A percentile compares a stretch with the other conserved stretches of the same genome.
These are phyloP conservation scores for Valencia hispanica DNA, from an alignment of 2,797 vertebrate genomes.

Conservation along the genomic window DNA sequence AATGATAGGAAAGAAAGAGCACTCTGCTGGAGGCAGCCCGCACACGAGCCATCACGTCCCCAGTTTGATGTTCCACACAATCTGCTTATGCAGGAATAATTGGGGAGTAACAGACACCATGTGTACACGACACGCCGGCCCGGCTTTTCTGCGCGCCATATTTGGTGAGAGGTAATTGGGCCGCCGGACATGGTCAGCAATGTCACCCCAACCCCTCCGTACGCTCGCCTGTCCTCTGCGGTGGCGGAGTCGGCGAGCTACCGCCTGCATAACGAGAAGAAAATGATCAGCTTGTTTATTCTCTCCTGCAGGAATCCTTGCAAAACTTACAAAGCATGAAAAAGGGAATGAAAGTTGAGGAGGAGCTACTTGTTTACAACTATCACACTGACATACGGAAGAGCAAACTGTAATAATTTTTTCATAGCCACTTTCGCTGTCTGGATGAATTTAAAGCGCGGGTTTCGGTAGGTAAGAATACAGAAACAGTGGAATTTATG, in stretches of 20 bases:
- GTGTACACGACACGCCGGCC: slow-evolving; percentile 68
- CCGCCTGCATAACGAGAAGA: slow-evolving; percentile 48
- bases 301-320: slow-evolving; percentile 55
- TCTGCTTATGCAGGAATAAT: slow-evolving; percentile 85
- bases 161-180: slow-evolving; percentile 82
- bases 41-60: slow-evolving; percentile 83
- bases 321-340: slow-evolving; percentile 53
- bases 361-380: slow-evolving; percentile 72
- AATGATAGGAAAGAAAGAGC: slow-evolving; percentile 86
- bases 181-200: slow-evolving; percentile 81
- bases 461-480: slow-evolving; percentile 63
- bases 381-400: slow-evolving; percentile 47
- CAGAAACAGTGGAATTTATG: slow-evolving; percentile 76
- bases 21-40: slow-evolving; percentile 84
- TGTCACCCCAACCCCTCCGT: slow-evolving; percentile 65
- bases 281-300: slow-evolving; percentile 66
- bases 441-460: slow-evolving; percentile 68
- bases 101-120: slow-evolving; percentile 80
- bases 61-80: slow-evolving; percentile 85
- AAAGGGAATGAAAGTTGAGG: slow-evolving; percentile 63
- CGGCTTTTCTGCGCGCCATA: slow-evolving; percentile 68
- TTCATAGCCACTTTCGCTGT: slow-evolving; percentile 60
- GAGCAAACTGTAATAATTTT: slow-evolving; percentile 68
- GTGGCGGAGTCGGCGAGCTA: slow-evolving; percentile 44
- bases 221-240: slow-evolving; percentile 59